Conservation (phyloP, 2,888 invertebrate species). For the Pristionchus exspectatus region DNA sequence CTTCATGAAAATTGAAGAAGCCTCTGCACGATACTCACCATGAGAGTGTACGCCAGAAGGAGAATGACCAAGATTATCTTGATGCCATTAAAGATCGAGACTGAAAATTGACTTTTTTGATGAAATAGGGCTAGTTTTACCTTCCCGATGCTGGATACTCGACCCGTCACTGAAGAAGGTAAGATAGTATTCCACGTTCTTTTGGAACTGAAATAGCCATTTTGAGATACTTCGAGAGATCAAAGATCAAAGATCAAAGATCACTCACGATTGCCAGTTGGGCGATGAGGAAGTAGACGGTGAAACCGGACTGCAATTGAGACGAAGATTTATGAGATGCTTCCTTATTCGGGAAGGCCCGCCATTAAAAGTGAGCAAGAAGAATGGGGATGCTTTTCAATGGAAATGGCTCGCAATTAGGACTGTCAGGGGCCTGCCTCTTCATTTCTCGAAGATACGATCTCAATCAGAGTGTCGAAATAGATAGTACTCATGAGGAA, state of each 20-base stretch:
- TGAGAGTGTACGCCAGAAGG: neutral
- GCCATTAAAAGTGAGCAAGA: no score
- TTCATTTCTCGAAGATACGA: no score
- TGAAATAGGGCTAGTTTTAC: neutral
- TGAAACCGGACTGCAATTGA: neutral
- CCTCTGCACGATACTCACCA: neutral
- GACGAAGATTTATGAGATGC: neutral
- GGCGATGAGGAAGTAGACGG: neutral
- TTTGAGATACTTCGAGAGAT: neutral
- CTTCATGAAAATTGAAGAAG: no score
- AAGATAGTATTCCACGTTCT: neutral
- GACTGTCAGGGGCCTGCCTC: no score
- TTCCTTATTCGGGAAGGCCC: neutral
- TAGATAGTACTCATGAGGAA: no score
- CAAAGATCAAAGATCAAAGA: neutral
- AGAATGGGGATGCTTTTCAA: no score
- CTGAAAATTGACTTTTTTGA: neutral
- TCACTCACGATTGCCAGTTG: neutral
- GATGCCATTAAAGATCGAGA: neutral
- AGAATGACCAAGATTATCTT: constrained; percentile 1
- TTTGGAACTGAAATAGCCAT: neutral
- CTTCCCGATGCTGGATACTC: neutral
- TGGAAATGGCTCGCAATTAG: no score
- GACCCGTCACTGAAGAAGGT: neutral
- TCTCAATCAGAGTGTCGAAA: no score